Conservation (phyloP, 2,797 vertebrate genomes). For the Gambelia wislizenii region DNA sequence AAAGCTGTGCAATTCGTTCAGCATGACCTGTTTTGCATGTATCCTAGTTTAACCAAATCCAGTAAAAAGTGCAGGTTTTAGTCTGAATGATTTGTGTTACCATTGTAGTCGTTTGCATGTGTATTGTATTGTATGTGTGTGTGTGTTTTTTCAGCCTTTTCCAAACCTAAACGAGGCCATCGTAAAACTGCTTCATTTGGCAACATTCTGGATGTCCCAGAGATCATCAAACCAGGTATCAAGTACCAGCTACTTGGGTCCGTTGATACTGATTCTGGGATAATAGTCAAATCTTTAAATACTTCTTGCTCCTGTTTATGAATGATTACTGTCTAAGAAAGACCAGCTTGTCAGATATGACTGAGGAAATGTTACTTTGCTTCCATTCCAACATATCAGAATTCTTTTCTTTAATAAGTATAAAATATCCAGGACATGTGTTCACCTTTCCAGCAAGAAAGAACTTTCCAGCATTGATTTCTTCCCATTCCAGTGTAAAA, state of each 20-base stretch:
- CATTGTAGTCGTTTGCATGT: conserved; percentile 92
- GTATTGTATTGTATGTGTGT: conserved; percentile 95
- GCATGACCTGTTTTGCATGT: conserved; percentile 83
- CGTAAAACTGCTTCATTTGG: conserved; percentile 99
- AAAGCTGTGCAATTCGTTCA: conserved; percentile 80
- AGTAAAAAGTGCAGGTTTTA: conserved; percentile 70
- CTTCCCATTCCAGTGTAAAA: not conserved
- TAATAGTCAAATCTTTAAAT: conserved; percentile 79
- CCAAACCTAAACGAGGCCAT: conserved; percentile 97
- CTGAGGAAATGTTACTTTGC: not conserved
- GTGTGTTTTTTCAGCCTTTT: conserved; percentile 97
- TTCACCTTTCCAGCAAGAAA: not conserved
- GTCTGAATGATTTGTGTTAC: conserved; percentile 80
- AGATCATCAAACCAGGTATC: conserved; percentile 99
- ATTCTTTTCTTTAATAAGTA: not conserved
- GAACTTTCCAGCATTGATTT: not conserved
- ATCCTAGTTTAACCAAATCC: conserved; percentile 78
- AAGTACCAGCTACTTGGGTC: conserved; percentile 83
- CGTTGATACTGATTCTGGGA: conserved; percentile 80
- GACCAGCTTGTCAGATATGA: not conserved
- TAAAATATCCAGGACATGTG: not conserved
- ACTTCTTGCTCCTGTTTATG: conserved; percentile 83
- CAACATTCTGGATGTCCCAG: conserved; percentile 99
- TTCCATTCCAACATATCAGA: not conserved
- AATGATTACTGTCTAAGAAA: not conserved